Evolutionary conservation across 2,888 invertebrate species (phyloP), one percentile per base, ranked within the genome.

Genomic region (Peribatodes rhomboidaria): DNA sequence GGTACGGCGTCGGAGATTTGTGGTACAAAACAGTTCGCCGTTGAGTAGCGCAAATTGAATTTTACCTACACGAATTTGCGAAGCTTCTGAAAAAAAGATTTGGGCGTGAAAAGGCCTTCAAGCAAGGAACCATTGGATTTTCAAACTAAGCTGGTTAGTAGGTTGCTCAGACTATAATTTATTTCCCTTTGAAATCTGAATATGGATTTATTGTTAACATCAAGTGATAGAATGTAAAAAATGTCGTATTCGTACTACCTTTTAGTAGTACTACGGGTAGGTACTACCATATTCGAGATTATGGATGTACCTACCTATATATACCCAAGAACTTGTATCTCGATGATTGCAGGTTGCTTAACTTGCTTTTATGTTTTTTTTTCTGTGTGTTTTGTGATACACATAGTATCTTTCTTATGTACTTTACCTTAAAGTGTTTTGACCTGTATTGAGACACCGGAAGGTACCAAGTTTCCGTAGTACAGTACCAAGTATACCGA

Each of bases 1-100:
- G 44, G 37, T 20, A n/a, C 49, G 1, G 50, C 41, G 37, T 39
- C 20, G 31, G 42, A 56, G 62, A 57, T 58, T 58, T 63, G 53
- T 62, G 56, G 57, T 44, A 16, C 41, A 54, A 44, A 55, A 65
- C 65, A 60, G 50, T 50, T 63, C 46, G 16, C 50, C 31, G 18
- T 18, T 56, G 22, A 56, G 37, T 47, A 39, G 37, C 18, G 46
- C 50, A 65, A 65, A 65, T 65, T 46, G 39, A 60, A 60, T 65
- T 65, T 46, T 65, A 44, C 14, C 55, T 37, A 50, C 50, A 35
- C 50, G 52, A 65, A 60, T 65, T 60, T 46, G 41, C 33, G 20
- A 46, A 60, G 33, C 18, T 31, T 54, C 18, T 50, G 54, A 41
- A 46, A 50, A n/a, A 49, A 60, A 56, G 37, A 60, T 64, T 63